Evolutionary conservation across 1,140 invertebrate species (phyloP), one percentile per base, ranked within the genome.

Genomic region (Battus philenor): DNA sequence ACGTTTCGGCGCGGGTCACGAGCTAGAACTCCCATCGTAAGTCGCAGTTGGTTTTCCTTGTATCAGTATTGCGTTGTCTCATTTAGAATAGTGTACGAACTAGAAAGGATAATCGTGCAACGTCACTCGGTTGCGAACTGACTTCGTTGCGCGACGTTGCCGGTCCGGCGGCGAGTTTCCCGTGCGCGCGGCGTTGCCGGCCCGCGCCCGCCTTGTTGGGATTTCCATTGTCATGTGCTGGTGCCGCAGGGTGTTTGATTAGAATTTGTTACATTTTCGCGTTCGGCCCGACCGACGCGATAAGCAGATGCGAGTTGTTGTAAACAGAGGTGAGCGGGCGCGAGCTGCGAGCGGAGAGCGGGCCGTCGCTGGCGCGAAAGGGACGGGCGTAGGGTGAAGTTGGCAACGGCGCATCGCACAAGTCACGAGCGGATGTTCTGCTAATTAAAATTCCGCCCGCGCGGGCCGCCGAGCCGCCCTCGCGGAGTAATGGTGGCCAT

Each of bases 361-460:
- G 44, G 50, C 34, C 18, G 43, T 32, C 22, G 45, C 36, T 24
- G 43, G 71, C 59, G 60, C 20, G 62, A 81, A 58, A 56, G 73
- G 63, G 80, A 81, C 38, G 59, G 57, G 47, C 54, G 47, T 57
- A 50, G 22, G 33, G 59, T 68, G 58, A 54, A 67, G 66, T 61
- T 74, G 78, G 75, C 78, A 81, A 77, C 78, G 61, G 52, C 68
- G 80, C 78, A 67, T 72, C 62, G 50, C 57, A 67, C 54, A 68
- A 81, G 74, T 79, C 68, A 80, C 68, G 77, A 85, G 76, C 81
- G 81, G 81, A 85, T 85, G 79, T 85, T 83, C 81, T 82, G 79
- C 78, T 85, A 85, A 85, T 85, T 85, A 85, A 85, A 85, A 85
- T 85, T 83, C 81, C 79, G 81, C 81, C 81, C 81, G 78, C 73